These are phyloP conservation scores for Parapristionchus giblindavisi DNA, from an alignment of 2,888 invertebrate genomes.

Conservation along the genomic window DNA sequence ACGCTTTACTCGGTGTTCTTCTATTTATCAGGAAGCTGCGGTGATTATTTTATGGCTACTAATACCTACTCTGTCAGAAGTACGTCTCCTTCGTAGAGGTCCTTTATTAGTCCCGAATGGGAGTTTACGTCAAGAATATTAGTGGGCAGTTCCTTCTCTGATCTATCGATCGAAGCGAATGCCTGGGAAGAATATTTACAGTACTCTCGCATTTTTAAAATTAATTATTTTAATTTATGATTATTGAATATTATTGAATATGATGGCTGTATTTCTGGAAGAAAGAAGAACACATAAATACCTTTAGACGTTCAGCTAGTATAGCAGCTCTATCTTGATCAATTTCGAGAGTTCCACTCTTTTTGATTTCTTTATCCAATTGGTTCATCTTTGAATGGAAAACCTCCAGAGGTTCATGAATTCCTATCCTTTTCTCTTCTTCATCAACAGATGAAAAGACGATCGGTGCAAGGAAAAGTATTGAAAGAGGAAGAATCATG, in stretches of 20 bases:
- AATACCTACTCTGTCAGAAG: slow-evolving; percentile 26
- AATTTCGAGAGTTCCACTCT: slow-evolving; percentile 15
- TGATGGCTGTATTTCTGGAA: too few relatives aligned
- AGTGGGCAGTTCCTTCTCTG: too few relatives aligned
- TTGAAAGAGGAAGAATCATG: slow-evolving; percentile 17
- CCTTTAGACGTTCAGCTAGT: slow-evolving; percentile 18
- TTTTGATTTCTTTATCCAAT: slow-evolving; percentile 24
- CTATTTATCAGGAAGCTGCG: not conserved
- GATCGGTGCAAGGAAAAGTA: slow-evolving; percentile 7
- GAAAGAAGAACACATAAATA: too few relatives aligned
- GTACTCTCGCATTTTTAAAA: too few relatives aligned
- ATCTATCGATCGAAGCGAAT: too few relatives aligned
- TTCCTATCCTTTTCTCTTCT: not conserved
- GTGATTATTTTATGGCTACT: too few relatives aligned
- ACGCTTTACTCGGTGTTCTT: not conserved
- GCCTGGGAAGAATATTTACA: too few relatives aligned
- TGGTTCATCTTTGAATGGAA: slow-evolving; percentile 26
- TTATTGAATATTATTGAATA: too few relatives aligned
- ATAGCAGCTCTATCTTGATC: slow-evolving; percentile 19
- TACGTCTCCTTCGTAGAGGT: slow-evolving; percentile 28
- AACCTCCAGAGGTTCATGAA: slow-evolving; percentile 10
- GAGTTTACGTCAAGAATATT: slow-evolving; percentile 14
- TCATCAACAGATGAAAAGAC: slow-evolving; percentile 11
- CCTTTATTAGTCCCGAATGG: slow-evolving; percentile 19
- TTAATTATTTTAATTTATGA: too few relatives aligned